Percentiles rank a stretch among this genome's conserved stretches.
Conservation (phyloP, 2,113 vertebrate genomes). For the Callionymus lyra region DNA sequence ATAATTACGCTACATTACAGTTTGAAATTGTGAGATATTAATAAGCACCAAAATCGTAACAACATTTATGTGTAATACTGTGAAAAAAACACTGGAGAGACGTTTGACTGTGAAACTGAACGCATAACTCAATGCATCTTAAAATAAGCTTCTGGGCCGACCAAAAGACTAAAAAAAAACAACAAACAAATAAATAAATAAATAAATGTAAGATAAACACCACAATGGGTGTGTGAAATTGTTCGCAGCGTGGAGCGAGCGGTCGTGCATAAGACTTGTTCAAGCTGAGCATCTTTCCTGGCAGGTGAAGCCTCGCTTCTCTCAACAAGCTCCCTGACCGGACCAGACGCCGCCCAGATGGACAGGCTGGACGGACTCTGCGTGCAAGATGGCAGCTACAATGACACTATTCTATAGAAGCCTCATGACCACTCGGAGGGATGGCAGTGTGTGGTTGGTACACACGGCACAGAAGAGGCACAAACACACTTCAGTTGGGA, state of each 20-base stretch:
- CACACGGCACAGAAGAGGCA: background rate
- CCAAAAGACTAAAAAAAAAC: no score
- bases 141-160: no score
- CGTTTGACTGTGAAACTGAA: no score
- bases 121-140: no score
- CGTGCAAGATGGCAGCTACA: constrained; percentile 40
- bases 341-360: constrained; percentile 48
- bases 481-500: constrained; percentile 14
- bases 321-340: constrained; percentile 31
- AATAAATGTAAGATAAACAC: no score
- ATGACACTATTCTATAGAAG: constrained; percentile 45
- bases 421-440: constrained; percentile 4
- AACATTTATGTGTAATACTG: no score
- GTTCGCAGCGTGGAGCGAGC: background rate
- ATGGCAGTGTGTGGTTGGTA: background rate
- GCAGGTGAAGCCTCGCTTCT: constrained; percentile 9
- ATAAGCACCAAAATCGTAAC: no score
- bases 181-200: no score
- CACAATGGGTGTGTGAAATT: no score
- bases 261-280: constrained; percentile 5
- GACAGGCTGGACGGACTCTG: constrained; percentile 29
- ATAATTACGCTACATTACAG: no score
- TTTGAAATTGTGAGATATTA: no score
- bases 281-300: constrained; percentile 25
- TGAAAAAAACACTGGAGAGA: no score